phyloP scores from a whole-genome alignment of 1,140 invertebrate species.

The Procambarus clarkii region DNA sequence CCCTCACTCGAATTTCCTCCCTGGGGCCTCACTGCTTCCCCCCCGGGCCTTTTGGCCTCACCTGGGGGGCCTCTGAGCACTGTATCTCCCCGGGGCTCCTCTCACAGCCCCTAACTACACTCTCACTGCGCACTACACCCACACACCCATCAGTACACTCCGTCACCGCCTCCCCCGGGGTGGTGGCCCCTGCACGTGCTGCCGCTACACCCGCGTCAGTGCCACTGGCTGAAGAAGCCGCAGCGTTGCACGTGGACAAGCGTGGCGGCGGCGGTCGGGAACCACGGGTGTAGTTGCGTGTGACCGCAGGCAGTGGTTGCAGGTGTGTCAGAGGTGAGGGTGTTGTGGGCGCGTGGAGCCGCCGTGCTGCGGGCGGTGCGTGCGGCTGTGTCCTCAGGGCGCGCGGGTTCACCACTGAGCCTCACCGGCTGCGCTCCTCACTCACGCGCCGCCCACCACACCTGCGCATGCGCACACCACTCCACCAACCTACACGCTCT shows the following conservation, averaged over 20 bases:
- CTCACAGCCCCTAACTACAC: slow-evolving; percentile 30
- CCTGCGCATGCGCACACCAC: slow-evolving; percentile 56
- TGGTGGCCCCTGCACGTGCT: slow-evolving; percentile 37
- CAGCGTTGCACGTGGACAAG: slow-evolving; percentile 33
- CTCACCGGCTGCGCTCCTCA: slow-evolving; percentile 14
- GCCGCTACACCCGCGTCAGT: not conserved
- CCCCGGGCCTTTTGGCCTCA: slow-evolving; percentile 27
- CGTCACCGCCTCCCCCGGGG: slow-evolving; percentile 28
- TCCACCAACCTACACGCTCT: not conserved
- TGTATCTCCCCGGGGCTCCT: slow-evolving; percentile 22
- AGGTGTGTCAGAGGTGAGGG: slow-evolving; percentile 64
- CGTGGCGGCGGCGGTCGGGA: slow-evolving; percentile 8
- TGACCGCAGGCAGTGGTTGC: slow-evolving; percentile 65
- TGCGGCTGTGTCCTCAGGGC: slow-evolving; percentile 68
- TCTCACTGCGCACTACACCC: slow-evolving; percentile 36
- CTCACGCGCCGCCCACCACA: slow-evolving; percentile 56
- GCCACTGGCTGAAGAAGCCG: slow-evolving; percentile 16
- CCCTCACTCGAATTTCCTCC: not conserved
- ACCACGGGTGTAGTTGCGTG: slow-evolving; percentile 54
- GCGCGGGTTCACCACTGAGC: slow-evolving; percentile 67
- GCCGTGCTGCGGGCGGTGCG: slow-evolving; percentile 61
- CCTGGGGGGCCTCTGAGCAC: slow-evolving; percentile 13
- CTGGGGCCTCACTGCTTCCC: not conserved
- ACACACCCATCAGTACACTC: slow-evolving; percentile 22
- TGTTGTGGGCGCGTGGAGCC: slow-evolving; percentile 50